Percentiles rank a stretch among this genome's conserved stretches.
These are phyloP conservation scores for Eospalax fontanierii DNA, from an alignment of 2,797 vertebrate species.

Conservation along the genomic window DNA sequence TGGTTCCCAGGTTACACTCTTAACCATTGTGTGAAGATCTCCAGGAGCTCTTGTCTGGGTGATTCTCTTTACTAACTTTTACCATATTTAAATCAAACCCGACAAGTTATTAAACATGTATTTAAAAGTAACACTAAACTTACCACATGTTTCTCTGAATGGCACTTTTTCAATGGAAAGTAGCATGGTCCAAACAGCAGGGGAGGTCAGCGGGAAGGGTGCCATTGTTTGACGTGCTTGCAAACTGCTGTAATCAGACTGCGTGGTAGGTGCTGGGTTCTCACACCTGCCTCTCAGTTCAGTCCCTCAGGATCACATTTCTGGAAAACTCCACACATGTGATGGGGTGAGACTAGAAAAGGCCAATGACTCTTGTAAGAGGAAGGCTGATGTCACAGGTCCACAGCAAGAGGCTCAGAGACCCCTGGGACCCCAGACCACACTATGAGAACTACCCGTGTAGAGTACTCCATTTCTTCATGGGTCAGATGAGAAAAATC, in stretches of 20 bases:
- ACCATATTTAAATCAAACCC: not conserved
- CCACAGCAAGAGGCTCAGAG: not conserved
- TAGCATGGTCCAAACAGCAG: not conserved
- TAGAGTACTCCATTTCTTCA: rapidly evolving
- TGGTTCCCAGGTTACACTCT: not conserved
- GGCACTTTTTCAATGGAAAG: not conserved
- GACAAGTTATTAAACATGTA: not conserved
- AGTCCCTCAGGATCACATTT: rapidly evolving
- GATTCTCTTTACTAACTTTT: not conserved
- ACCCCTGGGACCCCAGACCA: not conserved
- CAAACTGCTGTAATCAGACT: not conserved
- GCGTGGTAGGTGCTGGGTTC: not conserved
- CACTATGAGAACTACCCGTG: not conserved
- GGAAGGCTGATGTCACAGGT: not conserved
- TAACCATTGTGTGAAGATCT: not conserved
- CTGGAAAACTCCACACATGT: not conserved
- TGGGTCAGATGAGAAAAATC: not conserved
- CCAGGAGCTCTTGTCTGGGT: not conserved
- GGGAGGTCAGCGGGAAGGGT: too few relatives aligned
- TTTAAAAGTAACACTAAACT: not conserved
- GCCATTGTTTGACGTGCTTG: not conserved
- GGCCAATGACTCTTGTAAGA: too few relatives aligned
- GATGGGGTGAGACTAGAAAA: not conserved
- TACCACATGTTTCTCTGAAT: not conserved
- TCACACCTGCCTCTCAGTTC: not conserved